Base-by-base conservation (phyloP, 2,888 invertebrate genomes). In the Melanargia galathea region DNA sequence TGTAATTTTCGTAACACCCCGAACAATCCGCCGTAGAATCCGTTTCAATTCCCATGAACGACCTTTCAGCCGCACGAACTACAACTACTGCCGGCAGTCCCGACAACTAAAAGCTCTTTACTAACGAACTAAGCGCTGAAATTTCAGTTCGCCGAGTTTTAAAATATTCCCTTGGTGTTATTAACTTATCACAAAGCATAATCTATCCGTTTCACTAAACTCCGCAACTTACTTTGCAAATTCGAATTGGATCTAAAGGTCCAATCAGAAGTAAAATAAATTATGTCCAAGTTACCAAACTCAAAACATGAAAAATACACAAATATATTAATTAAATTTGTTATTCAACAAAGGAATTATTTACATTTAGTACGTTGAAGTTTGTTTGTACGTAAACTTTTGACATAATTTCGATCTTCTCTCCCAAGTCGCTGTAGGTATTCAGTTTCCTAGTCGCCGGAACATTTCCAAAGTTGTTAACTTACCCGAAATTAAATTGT, bases 1-100 rank as follows among this genome's bases (percentile, higher is more conserved):
- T 65, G 13, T 58, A 58, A 68, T 62, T 62, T 62, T 62, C 66
- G 58, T 64, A 64, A 64, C 64, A 64, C 66, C 64, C 46, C 51
- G 60, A 64, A 66, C 66, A 64, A 64, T 66, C 64, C 64, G 55
- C 64, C 45, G 57, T 60, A 63, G 64, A 65, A 66, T 68, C 68
- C 64, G 64, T 62, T 68, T 66, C 64, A 64, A 68, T 68, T 64
- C 66, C 62, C 62, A 60, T 46, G 58, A 64, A 66, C 58, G 66
- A 66, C 66, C 58, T 60, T 66, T 62, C 61, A 49, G 63, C 62
- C 63, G 63, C 68, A 63, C 60, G 54, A 35, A 16, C 35, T 66
- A 62, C 60, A 46, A 46, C 52, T 60, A 56, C 35, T 22, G 57
- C 51, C 45, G 46, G 55, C 65, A 56, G 60, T 61, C 48, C 49